phyloP scores from a whole-genome alignment of 2,888 invertebrate species.

The Orthosia gracilis region DNA sequence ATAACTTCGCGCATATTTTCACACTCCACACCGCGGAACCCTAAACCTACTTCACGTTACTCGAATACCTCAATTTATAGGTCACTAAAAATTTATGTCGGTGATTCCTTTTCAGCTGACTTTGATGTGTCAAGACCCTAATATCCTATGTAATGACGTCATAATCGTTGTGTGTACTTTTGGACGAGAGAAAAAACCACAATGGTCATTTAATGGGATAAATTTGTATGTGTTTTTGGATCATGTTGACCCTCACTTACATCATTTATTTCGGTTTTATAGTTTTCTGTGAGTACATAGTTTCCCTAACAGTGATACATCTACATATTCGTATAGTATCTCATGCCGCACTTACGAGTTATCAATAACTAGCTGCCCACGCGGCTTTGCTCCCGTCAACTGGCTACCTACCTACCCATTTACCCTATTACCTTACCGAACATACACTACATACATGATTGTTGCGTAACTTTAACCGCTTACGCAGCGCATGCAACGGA shows the following conservation, averaged over 20 bases:
- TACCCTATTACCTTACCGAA: no score
- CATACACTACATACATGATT: no score
- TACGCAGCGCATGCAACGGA: no score
- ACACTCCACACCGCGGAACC: constrained; percentile 36
- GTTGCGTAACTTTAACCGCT: no score
- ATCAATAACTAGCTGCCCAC: no score
- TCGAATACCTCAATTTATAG: constrained; percentile 66
- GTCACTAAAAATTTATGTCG: constrained; percentile 68
- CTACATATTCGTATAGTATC: neutral
- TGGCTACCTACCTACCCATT: no score
- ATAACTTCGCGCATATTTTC: constrained; percentile 44
- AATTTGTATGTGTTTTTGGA: constrained; percentile 24
- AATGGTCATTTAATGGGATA: constrained; percentile 8
- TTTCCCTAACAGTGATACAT: neutral
- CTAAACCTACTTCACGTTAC: constrained; percentile 51
- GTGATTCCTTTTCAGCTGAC: constrained; percentile 63
- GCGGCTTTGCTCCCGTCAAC: no score
- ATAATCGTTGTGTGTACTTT: constrained; percentile 28
- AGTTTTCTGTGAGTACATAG: neutral
- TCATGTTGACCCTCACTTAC: constrained; percentile 6
- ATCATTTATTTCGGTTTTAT: constrained; percentile 4
- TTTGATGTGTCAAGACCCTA: constrained; percentile 63
- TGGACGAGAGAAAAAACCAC: constrained; percentile 7
- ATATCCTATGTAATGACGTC: constrained; percentile 53
- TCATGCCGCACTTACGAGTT: neutral